Base-by-base conservation (phyloP, 2,888 invertebrate genomes). In the Deilephila elpenor region DNA sequence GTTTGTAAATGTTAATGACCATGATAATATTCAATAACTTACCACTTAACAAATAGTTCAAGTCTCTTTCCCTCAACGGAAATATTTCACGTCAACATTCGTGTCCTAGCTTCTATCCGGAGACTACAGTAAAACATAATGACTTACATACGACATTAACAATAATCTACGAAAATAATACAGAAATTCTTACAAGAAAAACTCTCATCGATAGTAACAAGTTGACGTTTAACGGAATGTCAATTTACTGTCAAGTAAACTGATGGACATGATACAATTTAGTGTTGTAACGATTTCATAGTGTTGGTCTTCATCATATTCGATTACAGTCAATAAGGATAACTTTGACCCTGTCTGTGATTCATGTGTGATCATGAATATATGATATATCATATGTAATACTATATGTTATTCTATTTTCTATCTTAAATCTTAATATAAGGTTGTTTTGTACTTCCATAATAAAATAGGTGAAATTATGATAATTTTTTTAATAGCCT, bases 1-100 rank as follows among this genome's bases (percentile, higher is more conserved):
- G 77, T 84, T 82, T 78, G 76, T 75, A 80, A 82, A 86, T 84
- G 84, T 79, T 83, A 88, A 88, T 87, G 80, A 84, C 76, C 76
- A 75, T 79, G 87, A 86, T 88, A 86, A 83, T 79, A 79, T 78
- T 82, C 82, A 81, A 83, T 83, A 83, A 81, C 71, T 74, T 71
- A 74, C 74, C 67, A 72, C 19, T 44, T 74, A 74, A 44, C 44
- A 73, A 51, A 60, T 59, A 51, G 53, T 71, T 71, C 59, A 71
- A 25, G 67, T 67, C 44, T 67, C 67, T 67, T 67, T 67, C 20
- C 8, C 20, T 20, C 44, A 25, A 67, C 25, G 29, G n/a, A 67
- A 25, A 44, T 25, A 44, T 67, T 67, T 67, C 20, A 67, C 25
- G 20, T 67, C 25, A 17, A 51, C 14, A 51, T 67, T 51, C 25